Percentiles rank a stretch among this genome's conserved stretches.
Conservation (phyloP, 2,113 vertebrate species). For the Nannospalax galili region DNA sequence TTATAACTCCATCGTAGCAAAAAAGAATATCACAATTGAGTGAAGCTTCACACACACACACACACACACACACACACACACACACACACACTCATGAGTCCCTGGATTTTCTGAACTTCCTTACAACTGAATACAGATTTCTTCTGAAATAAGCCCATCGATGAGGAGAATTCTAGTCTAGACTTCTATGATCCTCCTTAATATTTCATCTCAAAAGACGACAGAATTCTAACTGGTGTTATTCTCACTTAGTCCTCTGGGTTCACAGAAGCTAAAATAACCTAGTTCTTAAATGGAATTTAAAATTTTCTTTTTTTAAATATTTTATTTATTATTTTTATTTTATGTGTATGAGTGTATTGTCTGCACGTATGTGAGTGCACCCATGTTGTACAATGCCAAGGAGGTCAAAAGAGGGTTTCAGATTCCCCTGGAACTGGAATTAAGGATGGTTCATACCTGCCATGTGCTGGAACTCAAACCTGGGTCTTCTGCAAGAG, state of each 20-base stretch:
- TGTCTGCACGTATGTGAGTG: too few species aligned
- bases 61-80: not conserved
- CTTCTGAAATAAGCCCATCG: not conserved
- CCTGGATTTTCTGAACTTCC: not conserved
- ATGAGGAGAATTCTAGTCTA: not conserved
- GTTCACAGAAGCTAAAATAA: not conserved
- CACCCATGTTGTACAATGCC: too few species aligned
- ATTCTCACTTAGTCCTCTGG: not conserved
- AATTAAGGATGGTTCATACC: too few species aligned
- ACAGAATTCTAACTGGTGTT: not conserved
- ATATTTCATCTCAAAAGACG: conserved; percentile 2
- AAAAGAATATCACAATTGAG: not conserved
- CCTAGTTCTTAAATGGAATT: not conserved
- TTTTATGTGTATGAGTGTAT: too few species aligned
- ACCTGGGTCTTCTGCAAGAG: too few species aligned
- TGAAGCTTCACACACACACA: not conserved
- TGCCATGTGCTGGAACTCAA: too few species aligned
- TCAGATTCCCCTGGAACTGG: too few species aligned
- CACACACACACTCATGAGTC: not conserved
- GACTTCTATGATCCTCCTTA: not conserved
- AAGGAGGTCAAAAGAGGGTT: too few species aligned
- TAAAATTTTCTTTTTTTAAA: not conserved
- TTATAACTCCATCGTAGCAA: not conserved
- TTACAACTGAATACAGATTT: not conserved
- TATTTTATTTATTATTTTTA: too few species aligned